These are phyloP conservation scores for Nomada fucata DNA, from an alignment of 2,888 invertebrate genomes.

Conservation along the genomic window DNA sequence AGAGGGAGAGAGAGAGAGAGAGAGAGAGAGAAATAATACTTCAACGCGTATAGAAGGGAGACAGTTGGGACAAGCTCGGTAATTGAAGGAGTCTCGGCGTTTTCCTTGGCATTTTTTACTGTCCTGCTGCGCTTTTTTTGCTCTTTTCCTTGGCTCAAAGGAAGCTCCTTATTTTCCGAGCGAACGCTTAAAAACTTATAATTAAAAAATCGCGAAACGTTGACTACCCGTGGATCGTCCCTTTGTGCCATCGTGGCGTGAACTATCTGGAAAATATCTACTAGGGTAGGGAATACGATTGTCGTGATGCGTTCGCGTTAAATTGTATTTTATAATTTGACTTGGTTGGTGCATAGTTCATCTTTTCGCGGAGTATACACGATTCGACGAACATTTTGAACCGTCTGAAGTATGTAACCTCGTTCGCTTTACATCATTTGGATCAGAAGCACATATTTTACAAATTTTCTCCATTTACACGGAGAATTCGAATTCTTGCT, in stretches of 20 bases:
- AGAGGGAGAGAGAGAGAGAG: background rate
- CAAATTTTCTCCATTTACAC: too few species aligned
- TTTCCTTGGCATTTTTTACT: constrained; percentile 4
- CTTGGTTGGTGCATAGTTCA: too few species aligned
- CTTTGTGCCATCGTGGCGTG: background rate
- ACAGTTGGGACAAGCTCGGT: background rate
- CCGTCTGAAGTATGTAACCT: too few species aligned
- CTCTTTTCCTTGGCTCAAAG: constrained; percentile 1
- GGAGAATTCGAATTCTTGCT: too few species aligned
- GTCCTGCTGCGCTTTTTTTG: too few species aligned
- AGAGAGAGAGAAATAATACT: background rate
- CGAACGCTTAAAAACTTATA: constrained; percentile 19
- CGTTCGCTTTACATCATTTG: too few species aligned
- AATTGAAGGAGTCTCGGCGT: constrained; percentile 16
- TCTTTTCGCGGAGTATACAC: too few species aligned
- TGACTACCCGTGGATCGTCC: background rate
- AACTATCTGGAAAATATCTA: background rate
- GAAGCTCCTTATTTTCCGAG: constrained; percentile 11
- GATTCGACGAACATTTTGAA: too few species aligned
- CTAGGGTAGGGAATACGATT: too few species aligned
- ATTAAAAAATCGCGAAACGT: constrained; percentile 17
- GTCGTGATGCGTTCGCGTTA: too few species aligned
- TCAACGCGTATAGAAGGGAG: background rate
- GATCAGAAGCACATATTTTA: too few species aligned
- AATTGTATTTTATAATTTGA: too few species aligned